Base-by-base conservation (phyloP, 2,113 vertebrate species). In the Thunnus thynnus region DNA sequence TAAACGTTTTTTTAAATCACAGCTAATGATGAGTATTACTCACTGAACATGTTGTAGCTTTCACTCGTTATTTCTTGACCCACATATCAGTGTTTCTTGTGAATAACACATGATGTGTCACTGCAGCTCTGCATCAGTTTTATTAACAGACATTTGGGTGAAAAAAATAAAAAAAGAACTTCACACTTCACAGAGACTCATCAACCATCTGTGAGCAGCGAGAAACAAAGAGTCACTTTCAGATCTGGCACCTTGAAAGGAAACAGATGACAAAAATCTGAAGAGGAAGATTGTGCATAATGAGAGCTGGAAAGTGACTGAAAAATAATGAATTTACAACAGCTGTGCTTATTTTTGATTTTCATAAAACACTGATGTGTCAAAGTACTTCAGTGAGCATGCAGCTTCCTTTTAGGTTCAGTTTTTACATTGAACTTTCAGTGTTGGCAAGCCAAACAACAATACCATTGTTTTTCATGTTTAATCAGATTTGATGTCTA, bases 81-180 rank as follows among this genome's bases (percentile, higher is more conserved):
- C 63, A 18, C 58, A n/a, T 75, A 48, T 36, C 27, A 1, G 14
- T 9, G 27, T 41, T 68, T 44, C 64, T 74, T 13, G 3, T 68
- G 71, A 81, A 72, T 65, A 77, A 77, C 56, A 32, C 70, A 67
- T 17, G 47, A 73, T 30, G 52, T 62, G 63, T 73, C 55, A 20
- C 63, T 12, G 20, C 57, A 22, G 75, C 61, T 48, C 61, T 60
- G 67, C 54, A n/a, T 17, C 52, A 32, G 22, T 57, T 57, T 65
- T 18, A 50, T 46, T 30, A 61, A 73, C 44, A 58, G 54, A 61
- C 54, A 44, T 65, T 51, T 50, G n/a, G 41, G 25, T 17, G 22
- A 16, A 3, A 13, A n/a, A 14, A 30, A 4, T 22, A 22, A 22
- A 22, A 20, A 50, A 20, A 67, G n/a, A 22, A 22, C 22, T 22